phyloP scores from a whole-genome alignment of 23 tunicate species.

The Botrylloides violaceus region DNA sequence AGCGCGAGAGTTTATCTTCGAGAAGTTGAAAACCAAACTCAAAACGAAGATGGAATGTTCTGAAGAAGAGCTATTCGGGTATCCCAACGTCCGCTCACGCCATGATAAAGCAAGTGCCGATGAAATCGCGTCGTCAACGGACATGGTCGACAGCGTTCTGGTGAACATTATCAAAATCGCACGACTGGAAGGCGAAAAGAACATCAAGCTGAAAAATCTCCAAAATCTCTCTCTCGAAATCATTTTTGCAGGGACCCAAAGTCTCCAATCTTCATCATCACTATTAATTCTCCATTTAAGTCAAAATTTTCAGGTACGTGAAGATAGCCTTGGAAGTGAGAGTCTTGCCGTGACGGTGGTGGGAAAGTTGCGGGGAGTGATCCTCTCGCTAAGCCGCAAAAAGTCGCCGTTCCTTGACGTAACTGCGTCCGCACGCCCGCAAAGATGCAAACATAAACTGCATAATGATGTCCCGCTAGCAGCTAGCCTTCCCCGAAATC shows the following conservation, averaged over 20 bases:
- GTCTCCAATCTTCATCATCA: conserved; percentile 70
- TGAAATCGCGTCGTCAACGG: conserved; percentile 19
- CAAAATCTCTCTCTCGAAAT: conserved; percentile 85
- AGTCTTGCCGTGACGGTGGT: too few relatives aligned
- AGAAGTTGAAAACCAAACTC: conserved; percentile 43
- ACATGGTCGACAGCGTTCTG: conserved; percentile 41
- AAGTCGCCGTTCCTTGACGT: too few relatives aligned
- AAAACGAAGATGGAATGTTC: conserved; percentile 38
- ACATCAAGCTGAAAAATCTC: conserved; percentile 46
- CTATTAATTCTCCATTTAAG: conserved; percentile 60
- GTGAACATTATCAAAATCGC: conserved; percentile 82
- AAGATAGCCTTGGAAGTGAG: too few relatives aligned
- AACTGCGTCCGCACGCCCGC: too few relatives aligned
- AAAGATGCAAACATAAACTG: too few relatives aligned
- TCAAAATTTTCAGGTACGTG: conserved; percentile 70
- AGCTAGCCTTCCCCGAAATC: too few relatives aligned
- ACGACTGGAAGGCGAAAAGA: conserved; percentile 43
- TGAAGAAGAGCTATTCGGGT: conserved; percentile 19
- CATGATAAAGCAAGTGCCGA: conserved; percentile 16
- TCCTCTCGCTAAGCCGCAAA: too few relatives aligned
- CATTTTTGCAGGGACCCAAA: conserved; percentile 94
- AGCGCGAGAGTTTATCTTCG: conserved; percentile 70
- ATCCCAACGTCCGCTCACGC: not conserved
- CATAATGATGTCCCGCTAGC: too few relatives aligned
- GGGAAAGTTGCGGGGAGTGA: too few relatives aligned